Evolutionary conservation across 2,888 invertebrate genomes (phyloP), one percentile per base, ranked within the genome.

Genomic region (Steinernema hermaphroditum): DNA sequence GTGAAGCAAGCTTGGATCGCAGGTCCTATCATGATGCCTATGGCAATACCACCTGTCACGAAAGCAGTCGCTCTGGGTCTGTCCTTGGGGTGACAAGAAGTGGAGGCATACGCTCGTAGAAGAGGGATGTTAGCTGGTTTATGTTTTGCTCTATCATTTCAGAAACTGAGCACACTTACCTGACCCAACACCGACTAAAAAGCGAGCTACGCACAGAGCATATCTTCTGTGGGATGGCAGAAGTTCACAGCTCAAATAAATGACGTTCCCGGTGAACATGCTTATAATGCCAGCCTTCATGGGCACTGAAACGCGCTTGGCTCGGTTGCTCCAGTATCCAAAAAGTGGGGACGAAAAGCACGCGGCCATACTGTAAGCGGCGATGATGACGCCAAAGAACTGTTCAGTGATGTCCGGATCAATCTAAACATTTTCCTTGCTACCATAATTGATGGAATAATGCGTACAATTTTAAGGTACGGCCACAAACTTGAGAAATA

Each of bases 1-100:
- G 86, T 86, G 76, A 88, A 80, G 2, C 85, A 78, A 22, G 87
- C 84, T 78, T 88, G 88, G n/a, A 88, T 79, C 0, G 83, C 88
- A 86, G 79, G 24, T 43, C 88, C 88, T 32, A 87, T 78, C 2
- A 87, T 87, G 70, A 87, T 87, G 0, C 88, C 88, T 0, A 88
- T 70, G 1, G 87, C 85, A 76, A 88, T 87, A 44, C 79, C 87
- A 2, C 87, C 88, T 41, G 87, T 87, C 75, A 88, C 82, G 62
- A 87, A 85, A 0, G 88, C 86, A 82, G 88, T 87, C 2, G 87
- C 84, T 24, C 82, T 72, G 6, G 87, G 87, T 14, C 88, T 78
- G 71, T 88, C 88, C 19, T 78, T 75, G 0, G 85, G 68, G 0
- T 83, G 86, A 19, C 87, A 87, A 0, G 87, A 87, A 0, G 83